These are phyloP conservation scores for Macaria notata DNA, from an alignment of 2,888 invertebrate genomes.

Conservation along the genomic window DNA sequence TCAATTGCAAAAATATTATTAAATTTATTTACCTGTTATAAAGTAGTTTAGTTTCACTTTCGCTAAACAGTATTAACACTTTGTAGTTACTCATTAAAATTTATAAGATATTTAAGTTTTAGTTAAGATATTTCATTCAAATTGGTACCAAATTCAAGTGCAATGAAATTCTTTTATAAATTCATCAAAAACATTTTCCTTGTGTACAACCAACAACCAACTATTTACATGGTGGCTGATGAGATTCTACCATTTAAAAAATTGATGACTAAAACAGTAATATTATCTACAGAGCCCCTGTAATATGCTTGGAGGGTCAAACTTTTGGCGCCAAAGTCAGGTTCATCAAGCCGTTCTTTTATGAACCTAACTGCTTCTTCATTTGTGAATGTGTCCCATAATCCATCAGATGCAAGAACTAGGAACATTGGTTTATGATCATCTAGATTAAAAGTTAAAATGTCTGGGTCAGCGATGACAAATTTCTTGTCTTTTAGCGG, in stretches of 20 bases:
- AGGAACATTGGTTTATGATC: slow-evolving; percentile 95
- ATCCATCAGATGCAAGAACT: slow-evolving; percentile 96
- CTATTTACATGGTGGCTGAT: slow-evolving; percentile 33
- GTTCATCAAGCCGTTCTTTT: slow-evolving; percentile 91
- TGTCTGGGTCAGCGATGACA: slow-evolving; percentile 97
- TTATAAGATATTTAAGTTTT: neutral
- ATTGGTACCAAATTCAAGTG: slow-evolving; percentile 1
- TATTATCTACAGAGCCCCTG: slow-evolving; percentile 96
- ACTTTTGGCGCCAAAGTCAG: slow-evolving; percentile 95
- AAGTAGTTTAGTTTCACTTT: slow-evolving; percentile 11
- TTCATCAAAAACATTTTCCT: slow-evolving; percentile 19
- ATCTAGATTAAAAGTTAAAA: slow-evolving; percentile 93
- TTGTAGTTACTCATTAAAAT: neutral
- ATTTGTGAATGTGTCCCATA: slow-evolving; percentile 98
- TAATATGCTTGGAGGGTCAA: slow-evolving; percentile 95
- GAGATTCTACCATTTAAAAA: slow-evolving; percentile 82
- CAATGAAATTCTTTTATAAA: slow-evolving; percentile 14
- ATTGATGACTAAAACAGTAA: slow-evolving; percentile 95
- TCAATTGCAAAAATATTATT: slow-evolving; percentile 29
- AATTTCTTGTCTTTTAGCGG: slow-evolving; percentile 96
- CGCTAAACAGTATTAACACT: slow-evolving; percentile 2
- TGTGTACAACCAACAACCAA: neutral
- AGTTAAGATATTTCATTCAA: slow-evolving; percentile 10
- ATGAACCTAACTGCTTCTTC: slow-evolving; percentile 96
- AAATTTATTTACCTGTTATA: slow-evolving; percentile 15